Evolutionary conservation across 1,140 invertebrate genomes (phyloP).

Genomic region (Micrasema longulum): DNA sequence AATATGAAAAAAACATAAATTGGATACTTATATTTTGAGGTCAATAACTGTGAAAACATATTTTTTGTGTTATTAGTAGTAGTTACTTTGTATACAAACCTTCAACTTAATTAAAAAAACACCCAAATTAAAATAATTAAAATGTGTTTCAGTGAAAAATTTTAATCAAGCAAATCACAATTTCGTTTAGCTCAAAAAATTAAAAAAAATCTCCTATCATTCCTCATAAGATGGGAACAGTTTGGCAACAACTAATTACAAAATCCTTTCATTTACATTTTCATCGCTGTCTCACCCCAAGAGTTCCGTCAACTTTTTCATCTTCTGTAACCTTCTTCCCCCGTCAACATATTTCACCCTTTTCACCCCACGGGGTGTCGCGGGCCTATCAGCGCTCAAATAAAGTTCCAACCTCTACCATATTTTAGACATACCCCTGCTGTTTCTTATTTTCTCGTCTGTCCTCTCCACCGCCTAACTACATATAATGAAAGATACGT

Average conservation of each 20-base stretch:
- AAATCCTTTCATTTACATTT: conserved; percentile 54
- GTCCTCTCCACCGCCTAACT: background rate
- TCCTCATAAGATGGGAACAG: conserved; percentile 34
- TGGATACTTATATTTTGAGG: too few relatives aligned
- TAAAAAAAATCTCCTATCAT: conserved; percentile 24
- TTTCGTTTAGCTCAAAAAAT: conserved; percentile 24
- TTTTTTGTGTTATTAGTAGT: too few relatives aligned
- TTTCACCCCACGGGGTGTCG: conserved; percentile 23
- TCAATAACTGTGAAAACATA: too few relatives aligned
- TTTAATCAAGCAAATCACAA: conserved; percentile 26
- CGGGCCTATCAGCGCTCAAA: conserved; percentile 37
- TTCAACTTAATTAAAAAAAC: too few relatives aligned
- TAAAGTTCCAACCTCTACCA: conserved; percentile 42
- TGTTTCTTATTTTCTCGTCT: conserved; percentile 50
- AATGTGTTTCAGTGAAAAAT: conserved; percentile 5
- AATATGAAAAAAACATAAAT: too few relatives aligned
- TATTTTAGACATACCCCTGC: conserved; percentile 45
- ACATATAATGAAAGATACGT: background rate
- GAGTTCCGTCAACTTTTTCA: conserved; percentile 35
- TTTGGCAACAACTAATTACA: conserved; percentile 52
- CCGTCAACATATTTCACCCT: conserved; percentile 6
- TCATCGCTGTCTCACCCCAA: conserved; percentile 35
- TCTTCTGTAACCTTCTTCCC: conserved; percentile 20
- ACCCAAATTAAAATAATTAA: conserved; percentile 29
- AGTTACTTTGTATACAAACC: too few relatives aligned